Evolutionary conservation across 2,888 invertebrate genomes (phyloP).

Genomic region (Platycheirus rosarum): DNA sequence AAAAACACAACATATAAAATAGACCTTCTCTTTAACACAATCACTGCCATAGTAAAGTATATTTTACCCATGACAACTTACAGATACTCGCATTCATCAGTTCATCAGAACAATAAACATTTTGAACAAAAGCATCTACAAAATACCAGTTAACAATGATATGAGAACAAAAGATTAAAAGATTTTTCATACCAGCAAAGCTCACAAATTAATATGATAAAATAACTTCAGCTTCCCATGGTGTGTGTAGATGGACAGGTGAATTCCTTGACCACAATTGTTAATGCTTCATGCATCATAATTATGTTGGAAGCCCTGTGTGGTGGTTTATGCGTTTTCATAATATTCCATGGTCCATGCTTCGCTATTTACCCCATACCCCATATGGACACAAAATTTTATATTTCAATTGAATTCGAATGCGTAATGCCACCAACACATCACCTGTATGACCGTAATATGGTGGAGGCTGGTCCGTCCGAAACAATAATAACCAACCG

Average conservation of each 20-base stretch:
- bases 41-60: too few relatives aligned
- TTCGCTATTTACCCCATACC: neutral
- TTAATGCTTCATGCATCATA: constrained; percentile 2
- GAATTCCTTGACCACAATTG: constrained; percentile 8
- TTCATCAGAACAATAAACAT: constrained; percentile 23
- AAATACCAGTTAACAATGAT: constrained; percentile 14
- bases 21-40: too few relatives aligned
- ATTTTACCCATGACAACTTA: constrained; percentile 4
- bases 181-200: neutral
- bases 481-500: constrained; percentile 43
- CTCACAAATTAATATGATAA: constrained; percentile 4
- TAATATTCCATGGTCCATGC: constrained; percentile 6
- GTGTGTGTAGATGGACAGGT: constrained; percentile 10
- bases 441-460: constrained; percentile 10
- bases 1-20: too few relatives aligned
- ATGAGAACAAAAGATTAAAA: constrained; percentile 18
- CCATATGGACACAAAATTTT: constrained; percentile 1
- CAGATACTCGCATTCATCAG: neutral
- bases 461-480: neutral
- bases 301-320: neutral
- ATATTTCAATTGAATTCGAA: constrained; percentile 27
- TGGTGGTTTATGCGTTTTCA: neutral
- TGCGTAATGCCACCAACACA: constrained; percentile 34
- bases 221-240: neutral
- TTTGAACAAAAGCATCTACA: neutral